Base-by-base conservation (phyloP, 1,140 invertebrate species). In the Pseudomyrmex dendroicus region DNA sequence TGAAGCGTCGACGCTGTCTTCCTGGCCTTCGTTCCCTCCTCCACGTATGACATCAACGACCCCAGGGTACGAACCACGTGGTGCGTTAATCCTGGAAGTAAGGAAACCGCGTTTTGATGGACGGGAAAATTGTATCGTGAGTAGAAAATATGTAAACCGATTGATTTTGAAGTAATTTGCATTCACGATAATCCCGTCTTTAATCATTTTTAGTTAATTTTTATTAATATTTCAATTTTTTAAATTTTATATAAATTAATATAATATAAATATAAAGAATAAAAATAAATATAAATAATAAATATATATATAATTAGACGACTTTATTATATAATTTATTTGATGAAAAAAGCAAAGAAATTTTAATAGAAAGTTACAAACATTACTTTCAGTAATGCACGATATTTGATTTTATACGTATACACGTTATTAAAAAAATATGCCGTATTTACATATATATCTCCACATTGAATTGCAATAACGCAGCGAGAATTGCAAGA, bases 1-100 rank as follows among this genome's bases (percentile, higher is more conserved):
- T 92, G 92, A 57, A 90, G 70, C 20, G 92, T 92, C n/a, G 92
- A 91, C 5, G 92, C 92, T 85, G 92, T 92, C 83, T 92, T 92
- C 46, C 92, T 85, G n/a, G 92, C 91, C 80, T 74, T 92, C 1
- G 89, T 90, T 13, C 92, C 92, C 68, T 92, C 91, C 64, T 92
- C 91, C 64, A 92, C 88, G 57, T 90, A 91, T 70, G 91, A 92
- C 90, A 92, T 92, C 88, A 92, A 92, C 85, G 92, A 91, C 8
- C 84, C 89, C 89, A 92, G 83, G 13, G 73, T 91, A 57, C 62
- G 76, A 46, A 92, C 92, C 67, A 83, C 84, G 84, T 91, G 91
- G 52, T 89, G 91, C 10, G 91, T 92, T 57, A 92, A 68, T 59
- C 92, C 92, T 92, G 52, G 15, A 64, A 57, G 35, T 35, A 35